These are phyloP conservation scores for Drosophila villosipedis DNA, from an alignment of 2,888 invertebrate genomes.

Conservation along the genomic window DNA sequence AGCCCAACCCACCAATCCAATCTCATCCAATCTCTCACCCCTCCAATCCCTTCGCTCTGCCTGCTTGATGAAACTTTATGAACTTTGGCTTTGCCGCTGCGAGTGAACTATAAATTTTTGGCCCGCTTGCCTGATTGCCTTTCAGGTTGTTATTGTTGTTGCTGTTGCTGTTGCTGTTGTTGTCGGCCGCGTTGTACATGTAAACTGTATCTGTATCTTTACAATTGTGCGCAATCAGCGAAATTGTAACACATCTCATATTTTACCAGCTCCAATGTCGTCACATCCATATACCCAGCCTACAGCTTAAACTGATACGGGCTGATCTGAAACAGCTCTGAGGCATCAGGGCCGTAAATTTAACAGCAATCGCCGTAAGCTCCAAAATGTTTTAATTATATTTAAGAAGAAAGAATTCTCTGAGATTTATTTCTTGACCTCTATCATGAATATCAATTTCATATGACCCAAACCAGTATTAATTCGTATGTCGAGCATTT, in stretches of 20 bases:
- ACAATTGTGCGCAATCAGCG: conserved; percentile 78
- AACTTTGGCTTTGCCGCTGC: conserved; percentile 64
- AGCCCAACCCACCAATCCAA: conserved; percentile 14
- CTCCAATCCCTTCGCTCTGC: conserved; percentile 29
- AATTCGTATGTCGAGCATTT: not conserved
- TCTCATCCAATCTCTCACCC: conserved; percentile 9
- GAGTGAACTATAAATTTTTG: conserved; percentile 73
- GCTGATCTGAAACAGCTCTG: conserved; percentile 35
- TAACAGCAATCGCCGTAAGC: conserved; percentile 52
- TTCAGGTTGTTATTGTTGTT: conserved; percentile 28
- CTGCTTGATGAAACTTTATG: conserved; percentile 78
- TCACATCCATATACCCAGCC: not conserved
- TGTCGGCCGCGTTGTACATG: conserved; percentile 46
- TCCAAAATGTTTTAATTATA: conserved; percentile 83
- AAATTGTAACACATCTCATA: conserved; percentile 77
- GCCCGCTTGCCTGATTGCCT: conserved; percentile 66
- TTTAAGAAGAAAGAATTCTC: conserved; percentile 24
- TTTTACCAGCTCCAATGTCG: conserved; percentile 47
- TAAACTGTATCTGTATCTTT: conserved; percentile 73
- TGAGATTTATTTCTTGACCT: not conserved
- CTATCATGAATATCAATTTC: not conserved
- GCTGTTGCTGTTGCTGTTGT: conserved; percentile 15
- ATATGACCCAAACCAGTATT: not conserved
- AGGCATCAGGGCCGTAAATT: conserved; percentile 66
- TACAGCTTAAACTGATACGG: conserved; percentile 4